Base-by-base conservation (phyloP, 92 coral and sea anemone genomes). In the Palythoa caribaeorum region DNA sequence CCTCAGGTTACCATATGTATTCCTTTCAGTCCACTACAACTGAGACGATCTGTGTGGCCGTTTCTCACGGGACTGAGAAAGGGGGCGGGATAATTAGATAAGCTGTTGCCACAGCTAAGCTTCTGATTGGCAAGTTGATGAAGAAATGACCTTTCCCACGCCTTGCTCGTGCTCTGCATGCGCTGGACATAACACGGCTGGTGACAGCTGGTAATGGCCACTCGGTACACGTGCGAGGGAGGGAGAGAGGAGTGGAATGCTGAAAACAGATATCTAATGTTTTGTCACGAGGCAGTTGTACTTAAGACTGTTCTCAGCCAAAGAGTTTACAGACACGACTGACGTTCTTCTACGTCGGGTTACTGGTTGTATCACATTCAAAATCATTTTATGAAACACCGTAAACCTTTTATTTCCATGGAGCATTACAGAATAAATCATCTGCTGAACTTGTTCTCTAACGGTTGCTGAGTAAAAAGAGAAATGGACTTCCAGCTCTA, bases 161-260 rank as follows among this genome's bases (percentile, higher is more conserved):
- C 86, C 86, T 81, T 35, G 73, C 86, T 71, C 86, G 86, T 81
- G 86, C 17, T 60, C 66, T 66, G 73, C 86, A 76, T 81, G 86
- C 86, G 86, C 57, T 80, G 65, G 85, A 80, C 85, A 80, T 36
- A 80, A 80, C 85, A 80, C 85, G 19, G 63, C 8, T 71, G 39
- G 20, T 81, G 76, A 65, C 44, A 68, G 28, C 28, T 28, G 28
- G 13, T 65, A 40, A 68, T 60, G 21, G 36, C 28, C 28, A 28
- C 28, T 50, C 0, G 13, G 11, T 62, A 81, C 86, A 81, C 86
- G 86, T 81, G 86, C 44, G 19, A 65, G 39, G 11, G 63, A 76
- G 76, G 63, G 12, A 65, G 39, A 4, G 63, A 76, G 76, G 63
- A 74, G 76, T 9, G 86, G 39, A 81, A 65, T 19, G 16, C 38